Evolutionary conservation across 1,140 invertebrate species (phyloP), one percentile per base, ranked within the genome.

Genomic region (Melanaphis sacchari): DNA sequence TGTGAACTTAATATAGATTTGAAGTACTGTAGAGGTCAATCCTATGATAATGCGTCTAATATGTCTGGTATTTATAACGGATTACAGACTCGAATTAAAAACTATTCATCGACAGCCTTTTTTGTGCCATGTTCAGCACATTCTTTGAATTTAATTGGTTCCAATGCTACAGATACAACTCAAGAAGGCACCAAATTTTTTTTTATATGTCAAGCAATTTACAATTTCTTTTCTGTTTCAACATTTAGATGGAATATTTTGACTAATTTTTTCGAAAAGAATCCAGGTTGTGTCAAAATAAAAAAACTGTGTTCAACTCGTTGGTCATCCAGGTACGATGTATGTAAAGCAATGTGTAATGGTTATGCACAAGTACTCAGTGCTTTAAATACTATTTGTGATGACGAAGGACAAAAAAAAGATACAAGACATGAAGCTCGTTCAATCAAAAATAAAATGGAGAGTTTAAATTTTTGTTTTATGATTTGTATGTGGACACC

Each of bases 41-140:
- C 94, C 24, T 95, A 95, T 92, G 94, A 95, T 49, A 94, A 94
- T 91, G 94, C 94, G 9, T 90, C 76, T 41, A 95, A 94, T 93
- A 95, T 95, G 94, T 91, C 94, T 54, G 94, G 94, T 59, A 93
- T 52, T 49, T 94, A 94, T 90, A 94, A 94, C 90, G 94, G 94
- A 36, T 93, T 94, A 54, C 94, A 95, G 94, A 93, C 95, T 94
- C 93, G 94, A 94, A 95, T 95, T 93, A 94, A 94, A 93, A 94
- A 94, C 93, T 94, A 93, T 93, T 94, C 94, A 94, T 88, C 94
- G 46, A 93, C 93, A 93, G 94, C 94, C 54, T 59, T 85, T 90
- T 95, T 93, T 93, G 94, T 94, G 82, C 94, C 94, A 94, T 95
- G 94, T 94, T 94, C 94, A 94, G 95, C 94, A 94, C 46, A 46